phyloP scores from a whole-genome alignment of 2,888 invertebrate species.

The Drosophila meridionalis region DNA sequence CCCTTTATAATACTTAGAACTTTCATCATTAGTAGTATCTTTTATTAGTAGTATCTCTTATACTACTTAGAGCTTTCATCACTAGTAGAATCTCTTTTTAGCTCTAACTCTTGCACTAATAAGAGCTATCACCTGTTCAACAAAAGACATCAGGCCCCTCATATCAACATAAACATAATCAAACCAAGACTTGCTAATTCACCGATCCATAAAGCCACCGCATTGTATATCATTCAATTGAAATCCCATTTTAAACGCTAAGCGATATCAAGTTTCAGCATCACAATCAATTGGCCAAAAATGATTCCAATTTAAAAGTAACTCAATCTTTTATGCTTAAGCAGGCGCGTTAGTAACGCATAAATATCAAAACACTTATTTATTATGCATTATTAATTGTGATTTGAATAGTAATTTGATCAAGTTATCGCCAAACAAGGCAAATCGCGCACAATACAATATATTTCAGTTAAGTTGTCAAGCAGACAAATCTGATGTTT shows the following conservation, averaged over 20 bases:
- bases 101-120: too few species aligned
- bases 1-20: too few species aligned
- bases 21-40: too few species aligned
- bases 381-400: slow-evolving; percentile 15
- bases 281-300: slow-evolving; percentile 10
- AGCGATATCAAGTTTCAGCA: slow-evolving; percentile 39
- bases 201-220: not conserved
- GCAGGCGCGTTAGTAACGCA: slow-evolving; percentile 14
- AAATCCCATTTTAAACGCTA: not conserved
- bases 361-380: slow-evolving; percentile 16
- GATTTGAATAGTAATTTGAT: slow-evolving; percentile 29
- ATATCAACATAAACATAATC: too few species aligned
- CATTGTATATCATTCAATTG: not conserved
- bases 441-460: slow-evolving; percentile 30
- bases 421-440: slow-evolving; percentile 24
- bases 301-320: slow-evolving; percentile 17
- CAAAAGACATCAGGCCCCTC: not conserved
- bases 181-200: not conserved
- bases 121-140: not conserved
- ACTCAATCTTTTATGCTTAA: slow-evolving; percentile 16
- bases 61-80: too few species aligned
- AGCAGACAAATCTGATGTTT: slow-evolving; percentile 18
- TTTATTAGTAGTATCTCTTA: too few species aligned
- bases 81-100: too few species aligned
- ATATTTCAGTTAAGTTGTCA: slow-evolving; percentile 50